Base-by-base conservation (phyloP, 2,113 vertebrate genomes). In the Stigmatopora argus region DNA sequence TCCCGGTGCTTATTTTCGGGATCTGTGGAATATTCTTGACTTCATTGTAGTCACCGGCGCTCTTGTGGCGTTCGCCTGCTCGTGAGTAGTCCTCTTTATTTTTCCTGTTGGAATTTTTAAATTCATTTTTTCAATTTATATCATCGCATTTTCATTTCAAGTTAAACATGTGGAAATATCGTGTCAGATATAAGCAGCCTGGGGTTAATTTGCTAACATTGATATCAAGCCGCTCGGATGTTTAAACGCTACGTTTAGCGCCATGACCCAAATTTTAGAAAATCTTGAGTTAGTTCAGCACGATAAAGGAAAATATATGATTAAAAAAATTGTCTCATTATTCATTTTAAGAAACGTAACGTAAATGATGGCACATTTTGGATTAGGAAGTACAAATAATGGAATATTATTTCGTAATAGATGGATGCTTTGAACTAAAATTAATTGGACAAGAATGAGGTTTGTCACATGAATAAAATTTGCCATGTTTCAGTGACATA, bases 31-130 rank as follows among this genome's bases (percentile, higher is more conserved):
- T 72, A 96, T 99, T 71, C 88, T 99, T 81, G 96, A 99, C 86
- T 99, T 99, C 87, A 96, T 99, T 48, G 97, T 99, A 85, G 97
- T 99, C 94, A 99, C 93, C 78, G 97, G 97, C 19, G 97, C 97
- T 68, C 88, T 99, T 87, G 95, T 99, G 86, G 97, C 97, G 1
- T 99, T 99, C 58, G 96, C 96, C 69, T 98, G 95, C 92, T 94
- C 96, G 97, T 99, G 92, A 98, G 97, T 95, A 83, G 9, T 12
- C 48, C 23, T 44, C 45, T 45, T 44, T 61, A n/a, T n/a, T 41
- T 17, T 23, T 59, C 14, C 11, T 59, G 10, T 9, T 18, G 3
- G 26, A 31, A 31, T 31, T 31, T 31, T 1, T 31, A 2, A 31
- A 31, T 31, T 31, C 26, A 31, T 31, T 31, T 31, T 31, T 31